These are phyloP conservation scores for Amazona guildingii DNA, from an alignment of 2,113 vertebrate species.

Conservation along the genomic window DNA sequence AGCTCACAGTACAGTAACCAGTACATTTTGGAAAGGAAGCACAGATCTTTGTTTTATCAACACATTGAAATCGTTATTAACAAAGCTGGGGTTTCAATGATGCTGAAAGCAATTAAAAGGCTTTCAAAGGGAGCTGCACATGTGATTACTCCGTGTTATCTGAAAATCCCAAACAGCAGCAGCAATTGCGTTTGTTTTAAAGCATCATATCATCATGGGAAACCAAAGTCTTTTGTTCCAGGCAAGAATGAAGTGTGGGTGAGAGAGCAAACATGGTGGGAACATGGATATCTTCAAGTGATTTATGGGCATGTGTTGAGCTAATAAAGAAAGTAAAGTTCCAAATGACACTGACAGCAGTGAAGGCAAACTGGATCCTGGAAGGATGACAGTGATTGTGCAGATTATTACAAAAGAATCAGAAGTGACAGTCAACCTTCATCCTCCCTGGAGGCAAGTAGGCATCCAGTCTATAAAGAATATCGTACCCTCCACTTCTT, in stretches of 20 bases:
- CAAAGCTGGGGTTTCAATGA: background rate
- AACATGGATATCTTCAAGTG: background rate
- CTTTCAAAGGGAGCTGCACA: background rate
- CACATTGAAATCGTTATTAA: background rate
- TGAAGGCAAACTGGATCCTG: background rate
- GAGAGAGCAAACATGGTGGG: background rate
- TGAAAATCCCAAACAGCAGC: background rate
- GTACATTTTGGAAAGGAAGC: background rate
- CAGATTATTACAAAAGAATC: background rate
- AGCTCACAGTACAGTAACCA: background rate
- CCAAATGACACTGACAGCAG: rapidly evolving
- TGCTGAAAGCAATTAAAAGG: background rate
- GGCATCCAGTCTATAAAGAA: background rate
- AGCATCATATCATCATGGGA: background rate
- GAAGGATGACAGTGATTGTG: background rate
- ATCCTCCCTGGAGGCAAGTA: background rate
- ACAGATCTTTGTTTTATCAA: background rate
- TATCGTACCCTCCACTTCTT: background rate
- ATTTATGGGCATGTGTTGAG: background rate
- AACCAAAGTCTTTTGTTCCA: background rate
- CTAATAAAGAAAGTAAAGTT: background rate
- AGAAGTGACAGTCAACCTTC: background rate
- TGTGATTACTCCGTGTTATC: background rate
- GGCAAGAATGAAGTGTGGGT: background rate
- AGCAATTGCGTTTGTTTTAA: background rate